Evolutionary conservation across 2,113 vertebrate species (phyloP), one percentile per base, ranked within the genome.

Genomic region (Sciurus niger): DNA sequence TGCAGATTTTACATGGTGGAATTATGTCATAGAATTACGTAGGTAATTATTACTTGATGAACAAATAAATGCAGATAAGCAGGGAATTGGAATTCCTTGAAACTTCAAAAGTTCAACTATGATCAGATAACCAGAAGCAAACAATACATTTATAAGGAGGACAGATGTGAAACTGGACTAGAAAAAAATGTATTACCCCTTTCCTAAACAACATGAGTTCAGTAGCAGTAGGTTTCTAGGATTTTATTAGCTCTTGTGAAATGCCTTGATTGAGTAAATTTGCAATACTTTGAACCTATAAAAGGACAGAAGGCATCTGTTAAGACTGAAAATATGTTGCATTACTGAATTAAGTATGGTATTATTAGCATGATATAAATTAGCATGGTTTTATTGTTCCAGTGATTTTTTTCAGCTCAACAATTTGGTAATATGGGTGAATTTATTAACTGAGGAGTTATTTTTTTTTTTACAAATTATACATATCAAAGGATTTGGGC

Each of bases 221-320:
- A 88, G 37, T 30, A 84, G 37, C 25, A 25, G 24, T 53, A 24
- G 51, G 18, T 60, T 68, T 76, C 46, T 17, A 48, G 22, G 51
- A 73, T 74, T 90, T 84, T 89, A 30, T 84, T 58, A 84, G 25
- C 18, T 92, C 43, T n/a, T 40, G 46, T 51, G 34, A 94, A 93
- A 94, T 94, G 43, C 14, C 3, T 92, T 60, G 28, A 65, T 8
- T 84, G 0, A 48, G 16, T 72, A 60, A 60, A 30, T 89, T 74
- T 82, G 22, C 58, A 80, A 90, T 79, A 53, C n/a, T 43, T 32
- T 48, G 13, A 76, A 48, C 16, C 25, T 96, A 7, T 77, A 63
- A 58, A 87, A 89, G 1, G 8, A 32, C 25, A 84, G 6, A 76
- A 37, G 17, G 18, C 25, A 72, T 37, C 22, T 93, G 18, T 65